Base-by-base conservation (phyloP, 2,113 vertebrate genomes). In the Macroglossus sobrinus region DNA sequence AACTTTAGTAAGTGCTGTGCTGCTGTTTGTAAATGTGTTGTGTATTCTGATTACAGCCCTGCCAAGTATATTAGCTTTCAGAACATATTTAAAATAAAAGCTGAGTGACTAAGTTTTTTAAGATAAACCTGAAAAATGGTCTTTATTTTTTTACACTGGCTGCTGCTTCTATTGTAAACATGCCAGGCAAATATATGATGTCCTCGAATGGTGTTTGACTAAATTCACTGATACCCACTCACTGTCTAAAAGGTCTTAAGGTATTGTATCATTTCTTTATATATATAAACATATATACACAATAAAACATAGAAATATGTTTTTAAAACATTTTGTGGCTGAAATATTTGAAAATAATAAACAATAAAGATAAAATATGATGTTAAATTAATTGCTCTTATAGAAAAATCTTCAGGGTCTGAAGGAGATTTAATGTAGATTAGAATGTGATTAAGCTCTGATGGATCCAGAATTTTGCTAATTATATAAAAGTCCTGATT, bases 141-240 rank as follows among this genome's bases (percentile, higher is more conserved):
- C n/a, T 95, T 97, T 94, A 30, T 97, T 97, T 97, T 97, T 97
- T 61, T 8, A 0, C 8, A 79, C 72, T 89, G 94, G 93, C 89
- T 98, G 89, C 82, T 91, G 47, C 59, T 96, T 50, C 38, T 96
- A 86, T 85, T 97, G 97, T 68, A 57, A 84, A 95, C n/a, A 10
- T 4, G 84, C 69, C 81, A 93, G 53, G 93, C 35, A 90, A 95
- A 95, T 86, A 30, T 94, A 85, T 59, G 76, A 71, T 89, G 89
- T 38, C 3, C 55, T 93, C 84, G n/a, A 74, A 93, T 50, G 13
- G 68, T 91, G 61, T 53, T 59, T 90, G 64, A 89, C 55, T 93
- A 94, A 98, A 95, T 85, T 84, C 43, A 35, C 12, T 55, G 53
- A 85, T 84, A 92, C 57, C n/a, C 6, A 14, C 13, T 93, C 76